Base-by-base conservation (phyloP, 1,140 invertebrate genomes). In the Phymastichus coffea region DNA sequence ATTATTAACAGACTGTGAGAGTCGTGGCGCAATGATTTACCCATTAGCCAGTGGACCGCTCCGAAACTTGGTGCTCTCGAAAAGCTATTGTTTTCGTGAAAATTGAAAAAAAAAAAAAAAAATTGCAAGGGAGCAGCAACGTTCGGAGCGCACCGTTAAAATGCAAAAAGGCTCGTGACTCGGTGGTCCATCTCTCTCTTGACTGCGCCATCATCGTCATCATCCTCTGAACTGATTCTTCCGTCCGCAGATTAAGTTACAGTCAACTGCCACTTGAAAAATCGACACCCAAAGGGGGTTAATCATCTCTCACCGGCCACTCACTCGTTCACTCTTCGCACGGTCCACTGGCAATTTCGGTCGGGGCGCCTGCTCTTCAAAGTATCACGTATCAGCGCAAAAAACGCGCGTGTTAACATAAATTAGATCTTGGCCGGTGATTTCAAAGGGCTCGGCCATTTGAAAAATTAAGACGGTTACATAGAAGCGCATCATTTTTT, bases 301-400 rank as follows among this genome's bases (percentile, higher is more conserved):
- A 49, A 49, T 49, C 23, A 57, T 40, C 26, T 8, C 15, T n/a
- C n/a, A n/a, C 25, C 33, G 30, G 17, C 25, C 55, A 49, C 46
- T 4, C 28, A 12, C 25, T 43, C 30, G 15, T 25, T 28, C 25
- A 19, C 23, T 14, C 28, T 26, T 8, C 30, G 17, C 35, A 49
- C 26, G 46, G 46, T 57, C 37, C 33, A 57, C 43, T 57, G 51
- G 14, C 17, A 15, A 48, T 47, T 41, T 41, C 19, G 23, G 52
- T 33, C 28, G 37, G 52, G 35, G 22, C 37, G 37, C 38, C 35
- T n/a, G n/a, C n/a, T n/a, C n/a, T n/a, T n/a, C 19, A 52, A 52
- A 58, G 57, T 53, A 60, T 60, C 57, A 20, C 22, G 33, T 60
- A n/a, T n/a, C n/a, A 53, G 52, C 57, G 49, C 57, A 58, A 60